These are phyloP conservation scores for Perognathus longimembris DNA, from an alignment of 2,113 vertebrate species.

Conservation along the genomic window DNA sequence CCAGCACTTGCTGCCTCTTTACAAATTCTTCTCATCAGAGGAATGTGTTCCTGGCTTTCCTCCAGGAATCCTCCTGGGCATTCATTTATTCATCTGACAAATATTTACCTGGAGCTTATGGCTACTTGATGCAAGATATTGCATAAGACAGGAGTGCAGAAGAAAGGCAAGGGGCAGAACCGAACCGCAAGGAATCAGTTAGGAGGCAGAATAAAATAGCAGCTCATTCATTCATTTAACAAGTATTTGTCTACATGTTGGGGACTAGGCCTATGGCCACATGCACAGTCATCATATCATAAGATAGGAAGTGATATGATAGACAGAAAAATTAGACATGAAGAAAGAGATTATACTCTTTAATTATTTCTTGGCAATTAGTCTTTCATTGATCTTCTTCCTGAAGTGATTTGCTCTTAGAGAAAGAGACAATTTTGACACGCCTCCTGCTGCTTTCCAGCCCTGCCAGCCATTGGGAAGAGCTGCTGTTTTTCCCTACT, in stretches of 20 bases:
- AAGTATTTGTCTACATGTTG: background rate
- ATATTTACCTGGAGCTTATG: constrained; percentile 72
- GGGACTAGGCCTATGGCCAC: background rate
- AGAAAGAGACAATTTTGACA: background rate
- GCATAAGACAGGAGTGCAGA: background rate
- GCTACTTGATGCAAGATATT: constrained; percentile 64
- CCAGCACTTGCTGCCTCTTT: constrained; percentile 25
- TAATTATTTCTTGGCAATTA: background rate
- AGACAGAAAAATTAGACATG: background rate
- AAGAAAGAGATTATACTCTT: background rate
- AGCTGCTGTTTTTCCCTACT: background rate
- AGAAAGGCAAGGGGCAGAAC: constrained; percentile 29
- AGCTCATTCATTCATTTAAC: constrained; percentile 19
- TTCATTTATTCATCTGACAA: constrained; percentile 74
- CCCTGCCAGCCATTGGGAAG: background rate
- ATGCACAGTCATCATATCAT: background rate
- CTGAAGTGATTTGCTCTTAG: background rate
- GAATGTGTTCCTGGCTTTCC: constrained; percentile 62
- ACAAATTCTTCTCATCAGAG: constrained; percentile 61
- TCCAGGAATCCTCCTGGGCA: constrained; percentile 64
- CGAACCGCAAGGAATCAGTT: constrained; percentile 5
- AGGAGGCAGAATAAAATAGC: constrained; percentile 45
- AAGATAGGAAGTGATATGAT: background rate
- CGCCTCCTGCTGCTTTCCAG: background rate
- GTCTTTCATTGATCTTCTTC: background rate